phyloP scores from a whole-genome alignment of 2,113 vertebrate genomes.

The Hemicordylus capensis region DNA sequence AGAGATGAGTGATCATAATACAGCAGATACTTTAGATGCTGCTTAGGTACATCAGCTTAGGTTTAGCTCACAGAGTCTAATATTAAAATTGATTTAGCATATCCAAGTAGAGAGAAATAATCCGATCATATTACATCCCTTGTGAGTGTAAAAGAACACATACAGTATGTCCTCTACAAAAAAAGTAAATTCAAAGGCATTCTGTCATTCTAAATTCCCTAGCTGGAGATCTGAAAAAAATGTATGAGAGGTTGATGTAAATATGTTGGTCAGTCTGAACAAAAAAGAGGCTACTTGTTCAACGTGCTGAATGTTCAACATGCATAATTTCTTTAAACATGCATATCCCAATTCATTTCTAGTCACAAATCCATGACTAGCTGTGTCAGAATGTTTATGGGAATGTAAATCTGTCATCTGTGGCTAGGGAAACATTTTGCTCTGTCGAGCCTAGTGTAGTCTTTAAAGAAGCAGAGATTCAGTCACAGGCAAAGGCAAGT shows the following conservation, averaged over 20 bases:
- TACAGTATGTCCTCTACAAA: neutral
- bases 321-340: neutral
- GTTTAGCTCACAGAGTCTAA: conserved; percentile 34
- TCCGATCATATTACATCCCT: neutral
- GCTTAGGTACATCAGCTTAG: conserved; percentile 5
- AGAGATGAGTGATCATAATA: conserved; percentile 22
- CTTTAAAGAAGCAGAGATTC: no score
- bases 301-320: conserved; percentile 2
- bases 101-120: conserved; percentile 27
- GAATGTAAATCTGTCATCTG: neutral
- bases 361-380: neutral
- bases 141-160: neutral
- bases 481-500: no score
- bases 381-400: neutral
- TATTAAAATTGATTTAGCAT: conserved; percentile 33
- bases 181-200: neutral
- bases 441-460: neutral
- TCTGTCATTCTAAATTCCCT: neutral
- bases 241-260: neutral
- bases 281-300: neutral
- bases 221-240: neutral
- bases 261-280: conserved; percentile 11
- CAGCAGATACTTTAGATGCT: conserved; percentile 19
- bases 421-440: neutral
- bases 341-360: neutral